Evolutionary conservation across 2,113 vertebrate species (phyloP), one percentile per base, ranked within the genome.

Genomic region (Boleophthalmus pectinirostris): DNA sequence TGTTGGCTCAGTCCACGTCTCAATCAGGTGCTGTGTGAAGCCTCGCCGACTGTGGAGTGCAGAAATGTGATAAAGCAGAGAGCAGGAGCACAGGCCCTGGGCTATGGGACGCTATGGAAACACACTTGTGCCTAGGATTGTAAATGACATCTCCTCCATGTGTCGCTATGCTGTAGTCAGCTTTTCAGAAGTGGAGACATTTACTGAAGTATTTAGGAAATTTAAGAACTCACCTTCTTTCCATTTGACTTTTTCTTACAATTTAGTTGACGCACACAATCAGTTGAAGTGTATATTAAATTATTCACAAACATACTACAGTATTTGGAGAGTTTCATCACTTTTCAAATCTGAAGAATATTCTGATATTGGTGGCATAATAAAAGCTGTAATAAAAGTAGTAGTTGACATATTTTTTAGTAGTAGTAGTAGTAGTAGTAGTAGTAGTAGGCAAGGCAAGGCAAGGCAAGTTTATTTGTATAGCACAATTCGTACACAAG

Each of bases 41-140:
- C 72, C 70, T 77, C 71, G 25, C 33, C 64, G 82, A 83, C 82
- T 86, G 72, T 60, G 75, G 69, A 85, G 70, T 82, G 80, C 49
- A 77, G 73, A 86, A 72, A 87, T 81, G 71, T 78, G 76, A 83
- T 87, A 77, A 83, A 83, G 73, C 70, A 77, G 58, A 77, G 58
- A 67, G 57, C 64, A 18, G 68, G 58, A 64, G 60, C 51, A 88
- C 64, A 63, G 54, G 69, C 78, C 71, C 10, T 18, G 47, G 76
- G 78, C 69, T 46, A 74, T 80, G 66, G 81, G 58, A 72, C 60
- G 75, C 70, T 58, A 82, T 89, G 87, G 80, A 73, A 87, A 83
- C 70, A 61, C 65, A n/a, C 66, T 63, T 71, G 74, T 74, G 54
- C 71, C 66, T 78, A 14, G 74, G 70, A 85, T 80, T 78, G 66